Evolutionary conservation across 2,797 vertebrate species (phyloP).

Genomic region (Rhyacichthys aspro): DNA sequence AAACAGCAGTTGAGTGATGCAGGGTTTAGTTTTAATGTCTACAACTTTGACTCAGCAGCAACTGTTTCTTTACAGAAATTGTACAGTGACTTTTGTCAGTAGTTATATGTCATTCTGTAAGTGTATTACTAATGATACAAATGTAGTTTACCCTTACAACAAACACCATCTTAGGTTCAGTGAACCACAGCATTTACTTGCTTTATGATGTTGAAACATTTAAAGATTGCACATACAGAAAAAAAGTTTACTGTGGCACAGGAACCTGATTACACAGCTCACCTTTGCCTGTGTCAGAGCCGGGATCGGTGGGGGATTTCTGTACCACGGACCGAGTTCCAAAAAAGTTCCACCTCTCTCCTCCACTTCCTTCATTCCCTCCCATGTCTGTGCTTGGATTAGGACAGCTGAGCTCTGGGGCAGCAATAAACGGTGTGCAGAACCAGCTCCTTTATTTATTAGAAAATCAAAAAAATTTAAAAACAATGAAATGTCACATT

Average conservation of each 20-base stretch:
- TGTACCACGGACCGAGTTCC: conserved; percentile 77
- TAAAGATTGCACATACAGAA: too few species aligned
- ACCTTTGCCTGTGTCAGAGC: conserved; percentile 76
- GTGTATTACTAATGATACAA: too few species aligned
- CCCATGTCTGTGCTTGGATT: conserved; percentile 69
- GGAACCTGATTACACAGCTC: too few species aligned
- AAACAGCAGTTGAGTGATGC: not conserved
- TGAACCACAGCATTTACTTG: too few species aligned
- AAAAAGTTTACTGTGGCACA: not conserved
- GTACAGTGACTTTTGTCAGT: too few species aligned
- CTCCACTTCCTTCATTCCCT: conserved; percentile 76
- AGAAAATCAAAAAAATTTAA: conserved; percentile 10
- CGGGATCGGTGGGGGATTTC: conserved; percentile 82
- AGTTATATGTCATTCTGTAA: too few species aligned
- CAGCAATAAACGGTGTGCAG: conserved; percentile 58
- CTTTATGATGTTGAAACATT: too few species aligned
- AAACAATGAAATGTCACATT: conserved; percentile 1
- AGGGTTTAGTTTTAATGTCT: not conserved
- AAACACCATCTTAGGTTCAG: too few species aligned
- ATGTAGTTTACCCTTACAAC: too few species aligned
- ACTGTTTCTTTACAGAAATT: too few species aligned
- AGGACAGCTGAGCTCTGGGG: conserved; percentile 56
- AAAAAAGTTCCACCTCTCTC: conserved; percentile 81
- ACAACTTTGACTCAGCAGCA: too few species aligned
- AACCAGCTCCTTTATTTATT: conserved; percentile 76